Evolutionary conservation across 2,113 vertebrate genomes (phyloP), one percentile per base, ranked within the genome.

Genomic region (Lasiurus borealis): DNA sequence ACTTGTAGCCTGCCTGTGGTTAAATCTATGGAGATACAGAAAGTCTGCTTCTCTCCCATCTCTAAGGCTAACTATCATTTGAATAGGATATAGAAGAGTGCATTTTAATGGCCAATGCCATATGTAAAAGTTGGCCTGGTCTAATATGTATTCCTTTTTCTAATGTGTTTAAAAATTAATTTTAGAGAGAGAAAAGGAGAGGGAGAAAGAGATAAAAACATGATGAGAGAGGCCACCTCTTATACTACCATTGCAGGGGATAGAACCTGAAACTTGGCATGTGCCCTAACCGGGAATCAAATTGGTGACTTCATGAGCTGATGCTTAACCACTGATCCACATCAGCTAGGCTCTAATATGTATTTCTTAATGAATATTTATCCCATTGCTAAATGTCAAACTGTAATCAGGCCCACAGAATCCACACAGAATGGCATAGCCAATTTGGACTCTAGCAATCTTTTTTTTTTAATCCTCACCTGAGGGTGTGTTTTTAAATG

Each of bases 321-420:
- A 64, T 64, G 9, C 11, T 68, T 27, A n/a, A n/a, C 29, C 64
- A n/a, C 64, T 16, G 29, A n/a, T 31, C 64, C 64, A n/a, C 31
- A 68, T 15, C 2, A 31, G 29, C 64, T 31, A 6, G 64, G 64
- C 52, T 54, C 16, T 18, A 54, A 54, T 54, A 19, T 19, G 52
- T 72, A 85, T 88, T 85, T 92, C 75, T 27, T 82, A 93, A 94
- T 69, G 52, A 72, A 36, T 69, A 86, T 54, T 91, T 86, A 62
- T 18, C 19, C 14, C 25, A 46, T 1, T 64, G 23, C 14, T 59
- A 72, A 52, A 59, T 88, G 31, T 44, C 48, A 84, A 34, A 46
- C 11, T 87, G 10, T 69, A 76, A 46, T 87, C 4, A 81, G 54
- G 48, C 27, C 23, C 15, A n/a, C 16, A 57, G 36, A 71, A 57